Evolutionary conservation across 2,113 vertebrate species (phyloP).

Genomic region (Sturnira hondurensis): DNA sequence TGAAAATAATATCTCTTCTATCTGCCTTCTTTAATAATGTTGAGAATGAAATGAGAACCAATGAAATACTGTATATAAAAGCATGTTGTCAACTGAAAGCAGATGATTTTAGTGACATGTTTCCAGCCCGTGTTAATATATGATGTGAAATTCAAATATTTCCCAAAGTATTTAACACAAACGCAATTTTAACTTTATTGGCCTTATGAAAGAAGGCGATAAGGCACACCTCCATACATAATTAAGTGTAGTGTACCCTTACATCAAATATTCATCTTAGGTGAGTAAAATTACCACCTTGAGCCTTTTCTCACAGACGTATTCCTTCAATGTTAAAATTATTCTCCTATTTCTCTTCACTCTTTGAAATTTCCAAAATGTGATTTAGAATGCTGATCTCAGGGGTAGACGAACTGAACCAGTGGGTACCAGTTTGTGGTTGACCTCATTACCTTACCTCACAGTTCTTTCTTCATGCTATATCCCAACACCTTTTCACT

Average conservation of each 20-base stretch:
- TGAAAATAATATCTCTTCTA: not conserved
- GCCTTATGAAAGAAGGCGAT: not conserved
- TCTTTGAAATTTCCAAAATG: not conserved
- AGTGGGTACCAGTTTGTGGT: not conserved
- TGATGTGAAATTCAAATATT: not conserved
- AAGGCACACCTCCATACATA: not conserved
- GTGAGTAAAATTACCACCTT: not conserved
- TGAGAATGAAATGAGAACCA: slow-evolving; percentile 26
- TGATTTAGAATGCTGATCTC: not conserved
- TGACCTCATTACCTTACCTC: not conserved
- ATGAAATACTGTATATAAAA: not conserved
- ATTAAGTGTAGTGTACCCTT: not conserved
- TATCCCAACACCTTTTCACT: not conserved
- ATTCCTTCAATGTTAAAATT: not conserved
- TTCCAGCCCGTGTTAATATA: not conserved
- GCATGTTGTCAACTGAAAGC: not conserved
- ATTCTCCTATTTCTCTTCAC: not conserved
- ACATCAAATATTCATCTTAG: not conserved
- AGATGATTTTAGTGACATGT: not conserved
- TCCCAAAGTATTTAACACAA: not conserved
- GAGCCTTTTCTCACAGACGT: not conserved
- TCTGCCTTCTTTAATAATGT: not conserved
- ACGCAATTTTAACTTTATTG: not conserved
- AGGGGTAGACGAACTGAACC: not conserved
- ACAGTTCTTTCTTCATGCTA: not conserved